Evolutionary conservation across 2,888 invertebrate genomes (phyloP).

Genomic region (Macrophya annulata): DNA sequence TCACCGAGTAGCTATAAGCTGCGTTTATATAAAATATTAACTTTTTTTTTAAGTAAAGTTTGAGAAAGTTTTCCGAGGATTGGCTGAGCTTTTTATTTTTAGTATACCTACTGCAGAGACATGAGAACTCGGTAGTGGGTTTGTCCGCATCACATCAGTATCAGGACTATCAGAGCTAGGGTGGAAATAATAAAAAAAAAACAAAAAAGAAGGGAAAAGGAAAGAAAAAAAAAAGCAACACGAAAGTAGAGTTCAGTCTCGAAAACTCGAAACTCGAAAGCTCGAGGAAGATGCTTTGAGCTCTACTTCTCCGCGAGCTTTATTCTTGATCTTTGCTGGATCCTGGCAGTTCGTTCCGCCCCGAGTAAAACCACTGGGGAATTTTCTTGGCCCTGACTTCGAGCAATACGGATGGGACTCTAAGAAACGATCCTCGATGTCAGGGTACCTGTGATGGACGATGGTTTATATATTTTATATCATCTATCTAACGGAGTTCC

Average conservation of each 20-base stretch:
- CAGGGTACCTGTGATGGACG: conserved; percentile 36
- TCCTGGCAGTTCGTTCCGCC: conserved; percentile 14
- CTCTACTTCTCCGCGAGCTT: conserved; percentile 24
- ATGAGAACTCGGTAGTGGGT: conserved; percentile 5
- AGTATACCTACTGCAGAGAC: not conserved
- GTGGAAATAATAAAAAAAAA: not conserved
- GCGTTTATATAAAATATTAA: not conserved
- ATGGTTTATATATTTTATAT: conserved; percentile 25
- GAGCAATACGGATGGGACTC: conserved; percentile 27
- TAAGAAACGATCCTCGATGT: conserved; percentile 44
- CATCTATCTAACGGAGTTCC: not conserved
- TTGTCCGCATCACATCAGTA: not conserved
- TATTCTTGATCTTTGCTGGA: conserved; percentile 41
- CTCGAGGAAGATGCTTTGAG: conserved; percentile 42
- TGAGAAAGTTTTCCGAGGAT: not conserved
- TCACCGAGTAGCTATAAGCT: not conserved
- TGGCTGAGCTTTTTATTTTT: conserved; percentile 20
- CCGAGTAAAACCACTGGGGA: conserved; percentile 39
- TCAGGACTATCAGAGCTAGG: conserved; percentile 9
- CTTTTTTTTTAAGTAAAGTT: not conserved
- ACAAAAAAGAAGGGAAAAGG: not conserved
- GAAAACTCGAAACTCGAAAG: conserved; percentile 45
- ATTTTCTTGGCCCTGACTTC: not conserved
- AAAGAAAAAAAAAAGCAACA: conserved; percentile 23
- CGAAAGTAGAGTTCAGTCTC: conserved; percentile 1